phyloP scores from a whole-genome alignment of 2,888 invertebrate species.

The Alloscopus bannaensis region DNA sequence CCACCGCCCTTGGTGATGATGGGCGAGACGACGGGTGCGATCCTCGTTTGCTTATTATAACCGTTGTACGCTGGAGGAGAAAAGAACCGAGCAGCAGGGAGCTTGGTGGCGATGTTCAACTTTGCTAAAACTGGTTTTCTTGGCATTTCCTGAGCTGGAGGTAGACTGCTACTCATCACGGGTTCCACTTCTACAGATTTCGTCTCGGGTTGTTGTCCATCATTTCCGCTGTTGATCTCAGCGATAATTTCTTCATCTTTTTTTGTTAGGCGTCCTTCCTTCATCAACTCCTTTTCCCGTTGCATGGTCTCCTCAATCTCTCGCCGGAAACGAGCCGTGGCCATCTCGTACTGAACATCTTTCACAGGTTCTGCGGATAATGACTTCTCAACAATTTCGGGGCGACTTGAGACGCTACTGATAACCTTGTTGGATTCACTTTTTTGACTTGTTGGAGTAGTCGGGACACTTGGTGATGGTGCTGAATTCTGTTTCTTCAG shows the following conservation, averaged over 20 bases:
- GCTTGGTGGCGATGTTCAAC: conserved; percentile 23
- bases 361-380: conserved; percentile 15
- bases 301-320: conserved; percentile 71
- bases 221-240: not conserved
- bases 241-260: conserved; percentile 12
- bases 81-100: conserved; percentile 53
- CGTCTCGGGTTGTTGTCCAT: not conserved
- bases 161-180: not conserved
- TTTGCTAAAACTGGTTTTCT: conserved; percentile 50
- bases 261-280: conserved; percentile 59
- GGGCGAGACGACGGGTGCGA: conserved; percentile 45
- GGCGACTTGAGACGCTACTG: conserved; percentile 39
- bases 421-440: conserved; percentile 20
- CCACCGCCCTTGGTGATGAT: conserved; percentile 22
- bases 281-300: conserved; percentile 69
- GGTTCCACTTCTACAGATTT: not conserved
- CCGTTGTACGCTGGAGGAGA: conserved; percentile 45
- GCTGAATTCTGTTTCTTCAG: conserved; percentile 71
- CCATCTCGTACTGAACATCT: conserved; percentile 69
- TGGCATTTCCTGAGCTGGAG: conserved; percentile 6
- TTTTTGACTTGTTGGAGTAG: not conserved
- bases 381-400: conserved; percentile 9
- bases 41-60: conserved; percentile 44
- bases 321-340: conserved; percentile 70
- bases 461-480: conserved; percentile 7